A percentile compares a stretch with the other conserved stretches of the same genome.
phyloP scores from a whole-genome alignment of 2,113 vertebrate species.

The Chaenocephalus aceratus region DNA sequence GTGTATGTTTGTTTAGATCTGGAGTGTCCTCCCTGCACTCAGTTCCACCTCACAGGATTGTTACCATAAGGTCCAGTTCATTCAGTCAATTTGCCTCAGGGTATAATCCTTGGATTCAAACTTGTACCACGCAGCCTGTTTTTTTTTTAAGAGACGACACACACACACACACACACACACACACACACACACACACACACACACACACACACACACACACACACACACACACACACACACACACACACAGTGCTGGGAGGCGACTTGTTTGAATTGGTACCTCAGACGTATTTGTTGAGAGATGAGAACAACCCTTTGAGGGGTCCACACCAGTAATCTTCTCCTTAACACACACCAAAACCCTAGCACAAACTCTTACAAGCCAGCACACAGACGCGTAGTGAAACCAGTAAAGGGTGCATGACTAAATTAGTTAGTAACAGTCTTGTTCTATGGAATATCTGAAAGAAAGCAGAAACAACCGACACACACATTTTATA shows the following conservation, averaged over 20 bases:
- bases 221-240: background rate
- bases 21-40: background rate
- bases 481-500: conserved; percentile 18
- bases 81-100: conserved; percentile 6
- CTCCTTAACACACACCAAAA: background rate
- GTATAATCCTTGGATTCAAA: conserved; percentile 23
- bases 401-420: conserved; percentile 7
- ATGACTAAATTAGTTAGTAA: conserved; percentile 10
- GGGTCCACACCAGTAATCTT: conserved; percentile 36
- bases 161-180: background rate
- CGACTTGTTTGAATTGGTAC: conserved; percentile 14
- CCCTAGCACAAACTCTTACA: background rate
- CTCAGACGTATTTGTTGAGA: conserved; percentile 41
- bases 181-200: background rate
- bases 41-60: background rate
- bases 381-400: background rate
- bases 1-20: background rate
- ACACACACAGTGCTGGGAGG: background rate
- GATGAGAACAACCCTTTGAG: conserved; percentile 21
- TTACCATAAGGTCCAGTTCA: conserved; percentile 12
- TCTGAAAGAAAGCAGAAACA: conserved; percentile 1
- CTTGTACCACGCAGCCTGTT: background rate
- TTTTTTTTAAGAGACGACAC: background rate
- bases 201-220: background rate
- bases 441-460: background rate